Conservation (phyloP, 1,140 invertebrate species). For the Eumaeus atala region DNA sequence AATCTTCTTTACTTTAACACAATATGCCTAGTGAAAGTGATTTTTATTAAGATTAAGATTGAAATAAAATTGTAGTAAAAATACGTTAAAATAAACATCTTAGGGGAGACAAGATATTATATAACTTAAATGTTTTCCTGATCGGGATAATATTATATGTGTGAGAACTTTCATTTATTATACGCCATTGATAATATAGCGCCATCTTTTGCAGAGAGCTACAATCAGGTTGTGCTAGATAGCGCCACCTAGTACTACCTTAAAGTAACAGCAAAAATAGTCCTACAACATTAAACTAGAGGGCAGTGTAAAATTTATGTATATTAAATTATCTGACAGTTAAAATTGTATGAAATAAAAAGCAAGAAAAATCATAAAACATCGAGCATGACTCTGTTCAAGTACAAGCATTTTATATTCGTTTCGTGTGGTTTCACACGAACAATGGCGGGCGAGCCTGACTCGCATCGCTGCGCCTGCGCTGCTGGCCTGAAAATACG, state of each 20-base stretch:
- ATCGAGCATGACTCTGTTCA: conserved; percentile 19
- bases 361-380: conserved; percentile 8
- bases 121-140: too few relatives aligned
- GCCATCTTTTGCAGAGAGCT: not conserved
- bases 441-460: conserved; percentile 60
- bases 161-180: too few relatives aligned
- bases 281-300: not conserved
- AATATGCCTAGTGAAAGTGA: too few relatives aligned
- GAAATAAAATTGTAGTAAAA: too few relatives aligned
- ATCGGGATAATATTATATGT: too few relatives aligned
- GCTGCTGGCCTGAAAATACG: conserved; percentile 42
- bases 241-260: not conserved
- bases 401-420: conserved; percentile 22
- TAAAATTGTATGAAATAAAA: not conserved
- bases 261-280: not conserved
- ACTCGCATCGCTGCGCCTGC: conserved; percentile 44
- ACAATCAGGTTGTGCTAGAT: not conserved
- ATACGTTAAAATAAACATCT: too few relatives aligned
- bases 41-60: too few relatives aligned
- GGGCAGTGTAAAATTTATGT: not conserved
- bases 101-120: too few relatives aligned
- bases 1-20: too few relatives aligned
- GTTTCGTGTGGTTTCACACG: conserved; percentile 52
- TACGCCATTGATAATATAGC: not conserved
- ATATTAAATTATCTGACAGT: not conserved